Evolutionary conservation across 2,888 invertebrate genomes (phyloP).

Genomic region (Agapostemon virescens): DNA sequence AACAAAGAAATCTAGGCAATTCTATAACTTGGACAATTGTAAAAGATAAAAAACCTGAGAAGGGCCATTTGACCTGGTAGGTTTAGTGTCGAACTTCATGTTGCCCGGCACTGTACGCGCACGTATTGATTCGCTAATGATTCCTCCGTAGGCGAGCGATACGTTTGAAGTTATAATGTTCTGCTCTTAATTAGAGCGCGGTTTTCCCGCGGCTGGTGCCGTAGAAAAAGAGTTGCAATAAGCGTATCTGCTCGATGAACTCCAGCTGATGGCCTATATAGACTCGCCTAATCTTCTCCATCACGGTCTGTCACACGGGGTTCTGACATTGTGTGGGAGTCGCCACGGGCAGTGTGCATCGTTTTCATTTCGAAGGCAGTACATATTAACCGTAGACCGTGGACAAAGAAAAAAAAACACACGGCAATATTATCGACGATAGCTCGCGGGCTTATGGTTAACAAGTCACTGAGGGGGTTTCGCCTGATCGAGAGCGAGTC

Average conservation of each 20-base stretch:
- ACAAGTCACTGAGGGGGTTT: slow-evolving; percentile 56
- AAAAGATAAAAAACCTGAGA: no score
- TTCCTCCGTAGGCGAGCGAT: not conserved
- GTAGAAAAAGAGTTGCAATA: not conserved
- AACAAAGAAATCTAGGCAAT: no score
- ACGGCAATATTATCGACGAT: slow-evolving; percentile 54
- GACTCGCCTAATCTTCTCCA: not conserved
- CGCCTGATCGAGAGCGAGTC: slow-evolving; percentile 28
- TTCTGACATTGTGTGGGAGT: not conserved
- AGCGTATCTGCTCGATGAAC: slow-evolving; percentile 5
- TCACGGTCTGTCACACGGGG: not conserved
- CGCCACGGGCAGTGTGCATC: not conserved
- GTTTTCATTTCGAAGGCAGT: not conserved
- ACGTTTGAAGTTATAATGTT: not conserved
- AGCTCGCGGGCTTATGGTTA: slow-evolving; percentile 55
- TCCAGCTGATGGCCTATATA: not conserved
- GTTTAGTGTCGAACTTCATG: no score
- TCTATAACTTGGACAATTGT: no score
- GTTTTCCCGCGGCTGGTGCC: not conserved
- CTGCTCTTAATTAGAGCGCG: not conserved
- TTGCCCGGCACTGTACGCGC: not conserved
- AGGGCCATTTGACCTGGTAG: no score
- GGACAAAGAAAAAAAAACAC: slow-evolving; percentile 45
- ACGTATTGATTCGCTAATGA: not conserved
- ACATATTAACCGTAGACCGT: slow-evolving; percentile 22